Conservation (phyloP, 2,113 vertebrate species). For the Syngnathus floridae region DNA sequence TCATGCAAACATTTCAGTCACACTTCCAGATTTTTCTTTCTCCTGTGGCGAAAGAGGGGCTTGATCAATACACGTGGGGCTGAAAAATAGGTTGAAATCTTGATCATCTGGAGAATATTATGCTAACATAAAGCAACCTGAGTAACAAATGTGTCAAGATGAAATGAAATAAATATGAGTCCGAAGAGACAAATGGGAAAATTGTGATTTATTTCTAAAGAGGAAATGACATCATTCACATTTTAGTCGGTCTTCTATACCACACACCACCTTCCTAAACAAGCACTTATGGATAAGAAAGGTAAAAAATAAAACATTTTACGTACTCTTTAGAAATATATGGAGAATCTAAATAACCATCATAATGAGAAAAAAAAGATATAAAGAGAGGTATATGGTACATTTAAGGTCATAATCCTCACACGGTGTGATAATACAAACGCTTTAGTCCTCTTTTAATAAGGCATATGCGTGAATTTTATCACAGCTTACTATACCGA, state of each 20-base stretch:
- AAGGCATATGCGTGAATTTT: constrained; percentile 62
- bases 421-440: constrained; percentile 25
- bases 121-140: neutral
- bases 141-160: neutral
- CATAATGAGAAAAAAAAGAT: constrained; percentile 32
- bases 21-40: neutral
- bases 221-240: constrained; percentile 39
- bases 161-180: neutral
- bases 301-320: constrained; percentile 51
- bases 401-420: constrained; percentile 31
- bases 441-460: constrained; percentile 31
- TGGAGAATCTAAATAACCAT: constrained; percentile 42
- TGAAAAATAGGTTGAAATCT: neutral
- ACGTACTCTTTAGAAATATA: constrained; percentile 50
- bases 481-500: constrained; percentile 49
- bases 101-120: too few relatives aligned
- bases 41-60: too few relatives aligned
- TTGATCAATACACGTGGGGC: too few relatives aligned
- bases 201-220: constrained; percentile 54
- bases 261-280: constrained; percentile 19
- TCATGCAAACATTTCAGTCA: neutral
- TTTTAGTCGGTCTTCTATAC: constrained; percentile 28
- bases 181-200: constrained; percentile 38
- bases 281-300: constrained; percentile 42
- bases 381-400: constrained; percentile 51